phyloP scores from a whole-genome alignment of 2,113 vertebrate species.

The Salvelinus alpinus region DNA sequence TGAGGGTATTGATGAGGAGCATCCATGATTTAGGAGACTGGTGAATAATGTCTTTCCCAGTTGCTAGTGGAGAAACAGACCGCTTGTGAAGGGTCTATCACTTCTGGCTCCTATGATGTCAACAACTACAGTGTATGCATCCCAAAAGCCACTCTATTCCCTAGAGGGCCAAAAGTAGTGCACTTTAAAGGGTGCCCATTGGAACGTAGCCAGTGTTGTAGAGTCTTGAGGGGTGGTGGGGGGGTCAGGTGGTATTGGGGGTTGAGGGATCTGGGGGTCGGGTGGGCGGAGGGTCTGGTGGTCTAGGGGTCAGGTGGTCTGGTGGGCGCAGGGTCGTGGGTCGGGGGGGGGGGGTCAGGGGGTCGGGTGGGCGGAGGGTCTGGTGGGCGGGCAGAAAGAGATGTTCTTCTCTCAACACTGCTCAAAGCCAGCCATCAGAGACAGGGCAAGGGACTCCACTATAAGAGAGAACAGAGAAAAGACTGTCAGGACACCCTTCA shows the following conservation, averaged over 20 bases:
- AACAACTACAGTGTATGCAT: constrained; percentile 4
- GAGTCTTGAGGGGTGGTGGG: no score
- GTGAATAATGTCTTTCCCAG: no score
- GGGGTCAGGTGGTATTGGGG: no score
- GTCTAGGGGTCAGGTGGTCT: background rate
- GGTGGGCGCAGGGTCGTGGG: background rate
- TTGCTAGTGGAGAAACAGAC: no score
- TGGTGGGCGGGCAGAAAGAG: background rate
- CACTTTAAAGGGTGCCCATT: no score
- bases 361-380: no score
- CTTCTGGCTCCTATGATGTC: background rate
- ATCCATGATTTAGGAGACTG: background rate
- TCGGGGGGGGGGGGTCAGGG: no score
- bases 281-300: background rate
- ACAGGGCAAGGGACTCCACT: constrained; percentile 97
- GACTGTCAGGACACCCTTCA: no score
- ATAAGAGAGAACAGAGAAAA: constrained; percentile 9
- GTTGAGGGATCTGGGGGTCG: background rate
- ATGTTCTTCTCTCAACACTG: constrained; percentile 74
- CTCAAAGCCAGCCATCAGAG: constrained; percentile 96
- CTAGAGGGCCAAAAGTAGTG: constrained; percentile 1
- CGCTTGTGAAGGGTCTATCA: background rate
- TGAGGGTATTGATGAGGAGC: background rate
- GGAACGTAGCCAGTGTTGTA: no score
- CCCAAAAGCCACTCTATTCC: background rate